These are phyloP conservation scores for Amblyopsis rosae DNA, from an alignment of 2,113 vertebrate species.

Conservation along the genomic window DNA sequence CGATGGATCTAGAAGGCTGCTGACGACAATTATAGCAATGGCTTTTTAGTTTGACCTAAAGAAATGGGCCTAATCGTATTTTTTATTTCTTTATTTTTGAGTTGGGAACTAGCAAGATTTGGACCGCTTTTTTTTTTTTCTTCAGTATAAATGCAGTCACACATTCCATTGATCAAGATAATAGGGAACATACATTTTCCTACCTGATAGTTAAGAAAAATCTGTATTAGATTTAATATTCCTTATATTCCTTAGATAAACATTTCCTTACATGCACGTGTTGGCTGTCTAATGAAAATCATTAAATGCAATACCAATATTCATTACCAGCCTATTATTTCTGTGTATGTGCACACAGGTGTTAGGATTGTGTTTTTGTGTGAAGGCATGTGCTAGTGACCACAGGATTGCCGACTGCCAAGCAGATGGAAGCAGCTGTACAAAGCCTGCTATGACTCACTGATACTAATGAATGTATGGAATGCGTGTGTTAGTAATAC, in stretches of 20 bases:
- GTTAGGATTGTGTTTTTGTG: slow-evolving; percentile 3
- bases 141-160: no score
- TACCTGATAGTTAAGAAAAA: neutral
- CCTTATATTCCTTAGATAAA: no score
- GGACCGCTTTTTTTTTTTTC: no score
- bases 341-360: slow-evolving; percentile 1
- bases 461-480: slow-evolving; percentile 27
- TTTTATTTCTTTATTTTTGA: no score
- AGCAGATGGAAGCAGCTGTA: slow-evolving; percentile 49
- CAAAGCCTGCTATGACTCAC: slow-evolving; percentile 59
- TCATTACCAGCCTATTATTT: slow-evolving; percentile 31
- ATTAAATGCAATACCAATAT: slow-evolving; percentile 26
- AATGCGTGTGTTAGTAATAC: neutral
- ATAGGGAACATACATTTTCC: neutral
- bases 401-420: slow-evolving; percentile 35
- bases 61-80: no score
- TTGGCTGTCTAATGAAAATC: slow-evolving; percentile 24
- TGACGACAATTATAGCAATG: neutral
- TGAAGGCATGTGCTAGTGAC: slow-evolving; percentile 18
- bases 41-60: no score
- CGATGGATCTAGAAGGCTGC: neutral
- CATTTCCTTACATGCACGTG: no score
- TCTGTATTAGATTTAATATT: no score
- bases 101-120: no score
- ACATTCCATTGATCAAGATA: no score